Base-by-base conservation (phyloP, 1,140 invertebrate genomes). In the Ceratina japonica region DNA sequence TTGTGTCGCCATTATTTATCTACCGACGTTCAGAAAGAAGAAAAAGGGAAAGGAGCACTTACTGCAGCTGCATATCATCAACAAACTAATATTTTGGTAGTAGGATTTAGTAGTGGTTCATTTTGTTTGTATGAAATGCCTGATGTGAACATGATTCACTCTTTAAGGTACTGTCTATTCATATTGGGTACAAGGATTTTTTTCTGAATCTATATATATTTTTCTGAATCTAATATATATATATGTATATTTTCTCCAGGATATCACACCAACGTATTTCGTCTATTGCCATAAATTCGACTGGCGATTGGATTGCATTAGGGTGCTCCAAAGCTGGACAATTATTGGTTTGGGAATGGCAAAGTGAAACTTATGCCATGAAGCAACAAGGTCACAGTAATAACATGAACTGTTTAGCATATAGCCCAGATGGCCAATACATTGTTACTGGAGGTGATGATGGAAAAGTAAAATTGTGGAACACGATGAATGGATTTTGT, bases 261-360 rank as follows among this genome's bases (percentile, higher is more conserved):
- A 96, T 98, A 84, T 96, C 96, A 1, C 95, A 97, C 58, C 95
- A 98, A 86, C 91, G 93, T 72, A 97, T 99, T 64, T 95, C 95
- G 24, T 94, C 97, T 0, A 95, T 98, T 2, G 91, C 95, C 0
- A 94, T 99, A 54, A 99, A 99, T 89, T 91, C 91, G 13, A 96
- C 95, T 20, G 98, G 98, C 0, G 98, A 99, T 90, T 99, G 98
- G 98, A 96, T 99, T 68, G 98, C 97, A 0, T 89, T 99, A 31
- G 98, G 96, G 0, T 98, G 97, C 89, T 93, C 95, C 0, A 95
- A 95, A 56, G 93, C 97, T 2, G 98, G 98, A 0, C 98, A 99
- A 89, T 91, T 99, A 22, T 91, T 99, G 16, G 98, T 99, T 10
- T 99, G 98, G 98, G 98, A 99, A 93, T 99, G 98, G 98, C 98